Evolutionary conservation across 2,113 vertebrate species (phyloP).

Genomic region (Cololabis saira): DNA sequence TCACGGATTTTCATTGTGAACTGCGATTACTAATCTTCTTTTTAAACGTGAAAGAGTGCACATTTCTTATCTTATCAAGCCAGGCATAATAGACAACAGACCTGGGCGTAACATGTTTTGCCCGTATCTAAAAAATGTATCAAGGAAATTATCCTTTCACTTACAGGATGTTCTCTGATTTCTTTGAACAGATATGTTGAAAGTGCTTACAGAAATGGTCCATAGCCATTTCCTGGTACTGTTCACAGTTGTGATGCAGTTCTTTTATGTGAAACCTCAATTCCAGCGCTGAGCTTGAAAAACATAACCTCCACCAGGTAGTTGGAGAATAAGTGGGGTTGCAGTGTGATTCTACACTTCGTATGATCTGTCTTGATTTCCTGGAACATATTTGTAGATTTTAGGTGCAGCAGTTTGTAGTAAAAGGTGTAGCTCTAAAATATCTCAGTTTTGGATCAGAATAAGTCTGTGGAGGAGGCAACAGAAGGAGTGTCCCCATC

Average conservation of each 20-base stretch:
- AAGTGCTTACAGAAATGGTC: slow-evolving; percentile 44
- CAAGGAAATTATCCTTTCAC: slow-evolving; percentile 34
- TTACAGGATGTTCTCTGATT: slow-evolving; percentile 50
- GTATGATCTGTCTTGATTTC: slow-evolving; percentile 1
- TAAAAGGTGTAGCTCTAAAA: neutral
- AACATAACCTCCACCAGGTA: slow-evolving; percentile 1
- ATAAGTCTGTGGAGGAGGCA: too few species aligned
- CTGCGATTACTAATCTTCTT: slow-evolving; percentile 11
- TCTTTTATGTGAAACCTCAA: slow-evolving; percentile 35
- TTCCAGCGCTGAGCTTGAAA: slow-evolving; percentile 1
- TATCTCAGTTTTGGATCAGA: neutral
- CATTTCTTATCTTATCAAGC: slow-evolving; percentile 33
- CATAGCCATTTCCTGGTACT: slow-evolving; percentile 37
- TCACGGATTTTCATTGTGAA: neutral
- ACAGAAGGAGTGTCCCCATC: too few species aligned
- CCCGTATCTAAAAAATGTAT: slow-evolving; percentile 18
- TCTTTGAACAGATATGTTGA: slow-evolving; percentile 39
- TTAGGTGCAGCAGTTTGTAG: neutral
- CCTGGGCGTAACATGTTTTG: slow-evolving; percentile 13
- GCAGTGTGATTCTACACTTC: neutral
- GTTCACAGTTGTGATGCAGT: slow-evolving; percentile 26
- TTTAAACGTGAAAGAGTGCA: slow-evolving; percentile 23
- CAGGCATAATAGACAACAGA: slow-evolving; percentile 1
- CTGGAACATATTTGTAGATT: neutral
- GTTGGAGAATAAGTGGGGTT: slow-evolving; percentile 14